Evolutionary conservation across 2,888 invertebrate genomes (phyloP).

Genomic region (Mayetiola destructor): DNA sequence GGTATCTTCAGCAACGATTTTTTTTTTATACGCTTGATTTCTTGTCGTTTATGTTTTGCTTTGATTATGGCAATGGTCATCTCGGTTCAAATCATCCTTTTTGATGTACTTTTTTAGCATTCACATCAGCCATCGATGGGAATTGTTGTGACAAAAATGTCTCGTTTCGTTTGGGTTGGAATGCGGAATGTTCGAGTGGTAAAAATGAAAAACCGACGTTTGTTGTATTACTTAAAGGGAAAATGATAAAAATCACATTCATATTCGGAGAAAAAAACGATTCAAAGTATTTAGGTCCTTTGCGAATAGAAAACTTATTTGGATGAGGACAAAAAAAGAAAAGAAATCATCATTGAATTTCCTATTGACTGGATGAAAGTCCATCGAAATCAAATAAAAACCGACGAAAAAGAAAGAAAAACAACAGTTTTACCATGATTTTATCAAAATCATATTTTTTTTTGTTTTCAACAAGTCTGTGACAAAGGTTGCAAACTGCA

Average conservation of each 20-base stretch:
- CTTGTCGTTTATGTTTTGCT: neutral
- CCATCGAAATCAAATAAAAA: conserved; percentile 2
- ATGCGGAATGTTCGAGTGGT: neutral
- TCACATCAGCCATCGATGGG: conserved; percentile 3
- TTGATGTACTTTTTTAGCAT: conserved; percentile 12
- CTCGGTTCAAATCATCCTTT: conserved; percentile 3
- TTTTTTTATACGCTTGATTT: neutral
- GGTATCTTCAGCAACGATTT: neutral
- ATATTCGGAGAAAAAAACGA: neutral
- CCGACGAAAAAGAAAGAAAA: neutral
- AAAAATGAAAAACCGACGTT: neutral
- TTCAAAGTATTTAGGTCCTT: neutral
- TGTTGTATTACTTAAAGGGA: neutral
- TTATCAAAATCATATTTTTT: neutral
- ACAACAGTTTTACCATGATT: neutral
- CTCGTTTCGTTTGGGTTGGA: neutral
- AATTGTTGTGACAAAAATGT: conserved; percentile 1
- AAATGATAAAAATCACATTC: neutral
- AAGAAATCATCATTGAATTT: too few species aligned
- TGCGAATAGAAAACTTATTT: neutral
- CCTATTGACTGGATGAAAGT: too few species aligned
- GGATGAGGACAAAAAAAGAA: too few species aligned
- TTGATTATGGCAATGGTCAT: neutral
- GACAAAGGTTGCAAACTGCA: conserved; percentile 2
- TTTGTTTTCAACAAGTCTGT: neutral